phyloP scores from a whole-genome alignment of 2,888 invertebrate species.

The Calliphora vomitoria region DNA sequence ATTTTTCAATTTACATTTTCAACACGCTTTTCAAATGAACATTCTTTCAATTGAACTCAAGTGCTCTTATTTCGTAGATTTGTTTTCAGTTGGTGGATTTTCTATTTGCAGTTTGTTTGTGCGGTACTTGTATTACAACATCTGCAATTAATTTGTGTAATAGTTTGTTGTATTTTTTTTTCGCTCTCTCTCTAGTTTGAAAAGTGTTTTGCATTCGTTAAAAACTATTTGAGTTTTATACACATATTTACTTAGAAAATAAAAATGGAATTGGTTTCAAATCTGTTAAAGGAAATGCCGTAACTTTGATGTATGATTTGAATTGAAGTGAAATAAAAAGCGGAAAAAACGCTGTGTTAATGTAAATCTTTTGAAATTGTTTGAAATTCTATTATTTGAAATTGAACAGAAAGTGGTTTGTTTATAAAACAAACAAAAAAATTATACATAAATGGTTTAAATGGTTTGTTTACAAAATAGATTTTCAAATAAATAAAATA shows the following conservation, averaged over 20 bases:
- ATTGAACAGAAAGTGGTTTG: not conserved
- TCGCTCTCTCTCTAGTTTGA: not conserved
- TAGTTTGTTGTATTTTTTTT: not conserved
- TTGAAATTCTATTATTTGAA: not conserved
- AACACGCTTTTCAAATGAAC: slow-evolving; percentile 23
- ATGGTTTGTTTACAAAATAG: too few relatives aligned
- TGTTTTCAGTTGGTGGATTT: slow-evolving; percentile 3
- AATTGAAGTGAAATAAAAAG: not conserved
- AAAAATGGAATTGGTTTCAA: not conserved
- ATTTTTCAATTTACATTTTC: slow-evolving; percentile 21
- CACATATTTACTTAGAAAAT: slow-evolving; percentile 11
- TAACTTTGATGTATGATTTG: slow-evolving; percentile 21
- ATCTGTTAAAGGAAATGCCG: slow-evolving; percentile 27
- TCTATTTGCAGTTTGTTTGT: slow-evolving; percentile 1
- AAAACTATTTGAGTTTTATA: not conserved
- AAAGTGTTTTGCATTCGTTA: not conserved
- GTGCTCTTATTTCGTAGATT: slow-evolving; percentile 25
- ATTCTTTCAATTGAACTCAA: slow-evolving; percentile 60
- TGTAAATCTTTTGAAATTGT: not conserved
- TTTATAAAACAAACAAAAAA: too few relatives aligned
- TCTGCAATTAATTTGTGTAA: slow-evolving; percentile 45
- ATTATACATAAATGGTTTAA: too few relatives aligned
- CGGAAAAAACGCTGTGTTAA: not conserved
- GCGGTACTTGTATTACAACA: slow-evolving; percentile 46
- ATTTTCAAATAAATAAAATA: too few relatives aligned